A percentile compares a stretch with the other conserved stretches of the same genome.
Evolutionary conservation across 1,140 invertebrate species (phyloP).

Genomic region (Cotesia vestalis): DNA sequence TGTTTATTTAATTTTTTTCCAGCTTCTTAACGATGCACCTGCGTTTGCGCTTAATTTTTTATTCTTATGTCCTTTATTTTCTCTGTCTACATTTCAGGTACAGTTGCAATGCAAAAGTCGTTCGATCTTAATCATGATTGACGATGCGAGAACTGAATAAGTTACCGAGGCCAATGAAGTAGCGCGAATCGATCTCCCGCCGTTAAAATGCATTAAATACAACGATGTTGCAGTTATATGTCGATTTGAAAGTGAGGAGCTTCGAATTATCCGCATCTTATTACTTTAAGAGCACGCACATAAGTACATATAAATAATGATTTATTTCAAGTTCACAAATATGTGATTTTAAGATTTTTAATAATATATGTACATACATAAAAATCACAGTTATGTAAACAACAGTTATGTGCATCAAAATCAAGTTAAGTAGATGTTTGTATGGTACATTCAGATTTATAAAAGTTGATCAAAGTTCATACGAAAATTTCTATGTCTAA

Average conservation of each 20-base stretch:
- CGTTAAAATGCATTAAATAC: constrained; percentile 23
- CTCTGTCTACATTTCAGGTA: not conserved
- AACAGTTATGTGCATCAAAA: no score
- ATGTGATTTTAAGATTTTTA: no score
- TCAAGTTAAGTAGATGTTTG: no score
- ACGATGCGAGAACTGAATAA: constrained; percentile 23
- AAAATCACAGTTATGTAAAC: no score
- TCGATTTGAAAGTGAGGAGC: constrained; percentile 25
- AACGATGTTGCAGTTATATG: constrained; percentile 17
- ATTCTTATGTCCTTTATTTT: not conserved
- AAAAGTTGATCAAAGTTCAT: no score
- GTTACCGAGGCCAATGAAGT: constrained; percentile 7
- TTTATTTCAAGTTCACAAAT: no score
- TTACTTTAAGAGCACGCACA: no score
- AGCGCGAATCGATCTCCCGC: constrained; percentile 22
- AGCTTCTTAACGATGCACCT: constrained; percentile 21
- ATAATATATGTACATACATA: no score
- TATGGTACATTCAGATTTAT: no score
- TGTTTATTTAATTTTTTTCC: constrained; percentile 16
- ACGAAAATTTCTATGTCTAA: no score
- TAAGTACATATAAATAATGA: no score
- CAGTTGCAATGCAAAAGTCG: constrained; percentile 7
- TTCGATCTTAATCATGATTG: constrained; percentile 27
- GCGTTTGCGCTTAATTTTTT: constrained; percentile 16
- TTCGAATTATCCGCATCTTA: not conserved